Percentiles rank a stretch among this genome's conserved stretches.
Evolutionary conservation across 2,888 invertebrate genomes (phyloP).

Genomic region (Callyntrura guangdongensis): DNA sequence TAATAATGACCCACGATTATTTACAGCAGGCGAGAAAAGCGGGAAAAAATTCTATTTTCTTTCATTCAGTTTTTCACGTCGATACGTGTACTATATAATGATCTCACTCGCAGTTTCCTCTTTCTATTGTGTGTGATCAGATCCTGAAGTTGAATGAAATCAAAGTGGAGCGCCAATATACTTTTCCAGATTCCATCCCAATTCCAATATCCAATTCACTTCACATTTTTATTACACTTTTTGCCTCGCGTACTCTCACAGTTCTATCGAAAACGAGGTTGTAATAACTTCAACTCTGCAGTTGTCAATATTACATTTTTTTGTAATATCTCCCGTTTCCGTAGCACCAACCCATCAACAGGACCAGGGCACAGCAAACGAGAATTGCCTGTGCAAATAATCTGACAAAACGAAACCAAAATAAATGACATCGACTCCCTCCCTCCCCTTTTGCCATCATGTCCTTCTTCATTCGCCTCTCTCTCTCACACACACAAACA

Average conservation of each 20-base stretch:
- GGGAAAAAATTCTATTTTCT: no score
- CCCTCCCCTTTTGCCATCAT: background rate
- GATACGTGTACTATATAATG: background rate
- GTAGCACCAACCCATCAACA: background rate
- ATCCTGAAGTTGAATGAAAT: background rate
- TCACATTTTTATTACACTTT: background rate
- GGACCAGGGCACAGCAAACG: background rate
- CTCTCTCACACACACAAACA: no score
- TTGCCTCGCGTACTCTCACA: background rate
- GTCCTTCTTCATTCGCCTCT: background rate
- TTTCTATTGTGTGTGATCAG: no score
- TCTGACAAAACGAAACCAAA: conserved; percentile 12
- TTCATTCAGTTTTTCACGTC: background rate
- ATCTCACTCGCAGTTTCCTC: background rate
- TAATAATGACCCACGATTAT: background rate
- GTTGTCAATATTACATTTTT: background rate
- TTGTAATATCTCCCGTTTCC: background rate
- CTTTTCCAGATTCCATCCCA: background rate
- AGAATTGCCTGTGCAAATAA: conserved; percentile 1
- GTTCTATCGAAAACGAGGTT: background rate
- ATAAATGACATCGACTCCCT: conserved; percentile 8
- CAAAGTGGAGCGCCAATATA: background rate
- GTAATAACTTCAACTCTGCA: background rate
- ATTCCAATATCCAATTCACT: background rate
- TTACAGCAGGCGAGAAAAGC: background rate